Evolutionary conservation across 2,797 vertebrate species (phyloP).

Genomic region (Chaetophractus vellerosus): DNA sequence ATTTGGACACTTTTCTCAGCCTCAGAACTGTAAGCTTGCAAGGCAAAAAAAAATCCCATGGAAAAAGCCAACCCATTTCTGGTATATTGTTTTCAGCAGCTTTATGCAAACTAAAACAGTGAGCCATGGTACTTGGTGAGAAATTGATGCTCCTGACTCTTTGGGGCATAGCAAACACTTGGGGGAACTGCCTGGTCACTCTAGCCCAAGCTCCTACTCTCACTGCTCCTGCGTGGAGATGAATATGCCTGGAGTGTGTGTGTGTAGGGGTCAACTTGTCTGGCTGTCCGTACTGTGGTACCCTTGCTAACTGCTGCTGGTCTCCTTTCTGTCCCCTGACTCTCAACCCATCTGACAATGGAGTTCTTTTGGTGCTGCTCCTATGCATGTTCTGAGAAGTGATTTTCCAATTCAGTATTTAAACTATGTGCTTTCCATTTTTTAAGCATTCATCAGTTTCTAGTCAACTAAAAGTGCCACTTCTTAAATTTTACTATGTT

Average conservation of each 20-base stretch:
- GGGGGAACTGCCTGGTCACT: neutral
- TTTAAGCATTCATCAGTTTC: slow-evolving; percentile 45
- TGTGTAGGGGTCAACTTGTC: neutral
- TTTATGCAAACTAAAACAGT: no score
- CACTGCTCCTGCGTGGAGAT: neutral
- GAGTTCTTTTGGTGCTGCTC: neutral
- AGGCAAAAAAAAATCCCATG: no score
- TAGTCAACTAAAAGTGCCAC: neutral
- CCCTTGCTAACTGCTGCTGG: neutral
- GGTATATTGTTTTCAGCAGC: no score
- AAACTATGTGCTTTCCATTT: slow-evolving; percentile 6
- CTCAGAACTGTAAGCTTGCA: no score
- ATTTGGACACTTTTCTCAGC: no score
- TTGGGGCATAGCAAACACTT: neutral
- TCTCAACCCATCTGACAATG: neutral
- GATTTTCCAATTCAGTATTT: slow-evolving; percentile 57
- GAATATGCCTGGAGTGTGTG: neutral
- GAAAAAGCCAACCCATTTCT: no score
- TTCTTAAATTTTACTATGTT: slow-evolving; percentile 42
- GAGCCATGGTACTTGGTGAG: no score
- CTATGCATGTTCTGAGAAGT: neutral
- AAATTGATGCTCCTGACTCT: no score
- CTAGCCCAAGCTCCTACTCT: neutral
- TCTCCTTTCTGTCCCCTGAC: neutral
- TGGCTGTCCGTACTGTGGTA: neutral